These are phyloP conservation scores for Pygoscelis adeliae DNA, from an alignment of 2,113 vertebrate species.

Conservation along the genomic window DNA sequence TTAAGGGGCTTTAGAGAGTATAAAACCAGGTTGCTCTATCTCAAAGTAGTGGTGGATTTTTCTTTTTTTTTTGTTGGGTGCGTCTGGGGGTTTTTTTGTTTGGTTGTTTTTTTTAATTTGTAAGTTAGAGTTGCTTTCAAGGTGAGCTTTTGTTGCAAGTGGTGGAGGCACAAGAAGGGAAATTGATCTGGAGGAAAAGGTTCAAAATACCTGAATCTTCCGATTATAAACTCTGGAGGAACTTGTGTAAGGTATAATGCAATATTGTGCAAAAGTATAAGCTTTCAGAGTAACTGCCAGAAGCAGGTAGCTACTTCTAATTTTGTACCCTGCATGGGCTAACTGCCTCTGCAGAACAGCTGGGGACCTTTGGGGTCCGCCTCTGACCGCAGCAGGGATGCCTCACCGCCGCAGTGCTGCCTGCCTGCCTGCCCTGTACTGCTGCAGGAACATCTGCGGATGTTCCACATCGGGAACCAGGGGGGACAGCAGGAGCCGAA, in stretches of 20 bases:
- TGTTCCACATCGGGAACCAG: accelerated
- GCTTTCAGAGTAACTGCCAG: not conserved
- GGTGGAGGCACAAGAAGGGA: not conserved
- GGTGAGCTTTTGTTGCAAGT: not conserved
- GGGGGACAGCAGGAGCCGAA: not conserved
- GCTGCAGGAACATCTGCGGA: not conserved
- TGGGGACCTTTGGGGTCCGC: not conserved
- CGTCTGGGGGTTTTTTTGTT: accelerated
- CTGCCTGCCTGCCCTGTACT: not conserved
- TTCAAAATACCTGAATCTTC: not conserved
- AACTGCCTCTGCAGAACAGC: not conserved
- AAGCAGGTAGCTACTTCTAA: not conserved
- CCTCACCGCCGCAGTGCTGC: accelerated
- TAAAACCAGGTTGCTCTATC: not conserved
- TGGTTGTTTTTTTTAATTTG: not conserved
- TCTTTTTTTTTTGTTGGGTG: not conserved
- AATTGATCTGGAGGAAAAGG: not conserved
- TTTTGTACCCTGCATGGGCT: accelerated
- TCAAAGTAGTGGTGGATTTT: not conserved
- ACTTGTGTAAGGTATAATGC: not conserved
- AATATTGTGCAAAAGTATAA: not conserved
- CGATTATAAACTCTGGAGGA: not conserved
- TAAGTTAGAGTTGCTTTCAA: not conserved
- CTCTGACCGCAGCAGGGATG: accelerated
- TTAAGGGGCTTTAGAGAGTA: not conserved